Conservation (phyloP, 2,113 vertebrate species). For the Pluvialis apricaria region DNA sequence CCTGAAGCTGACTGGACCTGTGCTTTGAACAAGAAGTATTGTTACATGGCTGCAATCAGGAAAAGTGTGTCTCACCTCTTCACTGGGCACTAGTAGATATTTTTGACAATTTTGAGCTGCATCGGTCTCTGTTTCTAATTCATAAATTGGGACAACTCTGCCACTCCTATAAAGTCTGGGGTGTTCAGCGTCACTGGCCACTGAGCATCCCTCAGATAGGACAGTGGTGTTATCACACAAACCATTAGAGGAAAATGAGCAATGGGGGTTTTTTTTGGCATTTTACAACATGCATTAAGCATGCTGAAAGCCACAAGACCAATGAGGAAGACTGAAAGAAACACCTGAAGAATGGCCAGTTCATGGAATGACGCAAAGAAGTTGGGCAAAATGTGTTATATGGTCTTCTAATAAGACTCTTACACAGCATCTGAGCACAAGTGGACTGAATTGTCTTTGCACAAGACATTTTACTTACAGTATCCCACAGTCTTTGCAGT, state of each 20-base stretch:
- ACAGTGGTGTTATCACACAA: neutral
- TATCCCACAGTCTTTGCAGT: neutral
- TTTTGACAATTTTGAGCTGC: neutral
- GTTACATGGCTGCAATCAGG: neutral
- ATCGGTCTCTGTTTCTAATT: neutral
- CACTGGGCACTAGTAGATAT: neutral
- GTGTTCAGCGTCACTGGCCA: neutral
- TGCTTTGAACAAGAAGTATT: neutral
- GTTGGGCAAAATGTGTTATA: neutral
- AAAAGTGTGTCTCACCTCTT: neutral
- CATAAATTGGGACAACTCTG: neutral
- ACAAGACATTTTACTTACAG: neutral
- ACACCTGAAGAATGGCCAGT: neutral
- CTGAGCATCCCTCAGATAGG: neutral
- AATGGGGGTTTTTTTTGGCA: neutral
- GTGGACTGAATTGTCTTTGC: neutral
- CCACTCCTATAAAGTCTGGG: neutral
- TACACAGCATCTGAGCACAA: neutral
- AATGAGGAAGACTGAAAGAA: neutral
- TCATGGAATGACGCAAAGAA: neutral
- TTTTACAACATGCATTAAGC: neutral
- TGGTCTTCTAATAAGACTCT: neutral
- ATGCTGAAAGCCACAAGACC: neutral
- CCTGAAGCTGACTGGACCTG: neutral
- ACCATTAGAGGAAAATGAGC: neutral